These are phyloP conservation scores for Ctena decussata DNA, from an alignment of 2,888 invertebrate genomes.

Conservation along the genomic window DNA sequence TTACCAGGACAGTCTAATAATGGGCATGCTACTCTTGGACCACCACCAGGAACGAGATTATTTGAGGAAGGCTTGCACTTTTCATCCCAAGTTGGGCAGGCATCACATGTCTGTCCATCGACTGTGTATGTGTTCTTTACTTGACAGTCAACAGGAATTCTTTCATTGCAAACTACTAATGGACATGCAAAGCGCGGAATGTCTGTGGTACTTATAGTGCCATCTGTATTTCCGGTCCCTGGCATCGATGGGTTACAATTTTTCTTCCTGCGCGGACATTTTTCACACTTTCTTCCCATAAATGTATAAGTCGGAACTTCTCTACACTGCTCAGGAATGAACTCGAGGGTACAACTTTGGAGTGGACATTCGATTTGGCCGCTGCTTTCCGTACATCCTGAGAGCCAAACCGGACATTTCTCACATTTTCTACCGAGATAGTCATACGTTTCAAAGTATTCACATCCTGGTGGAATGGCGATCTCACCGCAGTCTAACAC, in stretches of 20 bases:
- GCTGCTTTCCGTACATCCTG: slow-evolving; percentile 14
- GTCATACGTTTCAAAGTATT: slow-evolving; percentile 32
- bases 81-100: slow-evolving; percentile 46
- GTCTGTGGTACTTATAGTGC: neutral
- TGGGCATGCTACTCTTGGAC: slow-evolving; percentile 1
- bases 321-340: slow-evolving; percentile 41
- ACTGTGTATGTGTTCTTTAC: slow-evolving; percentile 23
- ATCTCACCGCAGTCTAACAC: neutral
- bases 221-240: neutral
- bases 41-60: neutral
- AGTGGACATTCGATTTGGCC: slow-evolving; percentile 31
- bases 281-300: slow-evolving; percentile 35
- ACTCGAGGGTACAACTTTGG: slow-evolving; percentile 17
- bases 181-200: neutral
- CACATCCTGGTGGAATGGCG: slow-evolving; percentile 25
- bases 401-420: slow-evolving; percentile 31
- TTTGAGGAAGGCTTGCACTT: slow-evolving; percentile 20
- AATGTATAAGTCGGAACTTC: slow-evolving; percentile 31
- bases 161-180: neutral
- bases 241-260: slow-evolving; percentile 9
- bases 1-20: neutral
- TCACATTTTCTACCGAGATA: slow-evolving; percentile 28
- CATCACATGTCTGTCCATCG: slow-evolving; percentile 38
- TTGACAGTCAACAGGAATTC: slow-evolving; percentile 20
- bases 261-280: slow-evolving; percentile 43